Conservation (phyloP, 2,888 invertebrate species). For the Melangyna quadrimaculata region DNA sequence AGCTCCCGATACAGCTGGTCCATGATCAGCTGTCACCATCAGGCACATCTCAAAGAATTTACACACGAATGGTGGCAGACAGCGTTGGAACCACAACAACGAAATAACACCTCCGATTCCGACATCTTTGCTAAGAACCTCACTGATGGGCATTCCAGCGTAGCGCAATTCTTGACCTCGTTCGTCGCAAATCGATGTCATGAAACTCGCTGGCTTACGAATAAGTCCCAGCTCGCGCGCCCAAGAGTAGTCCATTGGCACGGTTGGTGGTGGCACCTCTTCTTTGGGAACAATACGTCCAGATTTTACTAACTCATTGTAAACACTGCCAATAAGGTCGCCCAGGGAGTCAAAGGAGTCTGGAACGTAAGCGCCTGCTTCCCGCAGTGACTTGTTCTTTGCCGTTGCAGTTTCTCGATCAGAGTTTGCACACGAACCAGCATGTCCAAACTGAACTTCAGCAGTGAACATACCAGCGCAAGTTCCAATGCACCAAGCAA, state of each 20-base stretch:
- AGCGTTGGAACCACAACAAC: slow-evolving; percentile 98
- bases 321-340: slow-evolving; percentile 89
- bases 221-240: slow-evolving; percentile 97
- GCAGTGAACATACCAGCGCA: slow-evolving; percentile 93
- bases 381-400: slow-evolving; percentile 92
- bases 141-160: slow-evolving; percentile 95
- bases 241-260: slow-evolving; percentile 99
- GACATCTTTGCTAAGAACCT: slow-evolving; percentile 95
- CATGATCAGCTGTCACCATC: slow-evolving; percentile 99
- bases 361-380: slow-evolving; percentile 95
- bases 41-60: slow-evolving; percentile 99
- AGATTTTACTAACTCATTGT: slow-evolving; percentile 88
- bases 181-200: slow-evolving; percentile 99
- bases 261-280: slow-evolving; percentile 98
- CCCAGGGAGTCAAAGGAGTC: slow-evolving; percentile 95
- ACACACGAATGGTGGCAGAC: slow-evolving; percentile 95
- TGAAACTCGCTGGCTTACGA: slow-evolving; percentile 99
- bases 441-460: slow-evolving; percentile 99
- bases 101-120: slow-evolving; percentile 99
- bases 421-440: slow-evolving; percentile 98
- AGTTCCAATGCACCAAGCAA: slow-evolving; percentile 99
- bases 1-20: slow-evolving; percentile 98
- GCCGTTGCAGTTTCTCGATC: slow-evolving; percentile 95
- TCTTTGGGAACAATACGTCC: slow-evolving; percentile 93
- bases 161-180: slow-evolving; percentile 98